Evolutionary conservation across 2,797 vertebrate species (phyloP).

Genomic region (Premnoplex brunnescens): DNA sequence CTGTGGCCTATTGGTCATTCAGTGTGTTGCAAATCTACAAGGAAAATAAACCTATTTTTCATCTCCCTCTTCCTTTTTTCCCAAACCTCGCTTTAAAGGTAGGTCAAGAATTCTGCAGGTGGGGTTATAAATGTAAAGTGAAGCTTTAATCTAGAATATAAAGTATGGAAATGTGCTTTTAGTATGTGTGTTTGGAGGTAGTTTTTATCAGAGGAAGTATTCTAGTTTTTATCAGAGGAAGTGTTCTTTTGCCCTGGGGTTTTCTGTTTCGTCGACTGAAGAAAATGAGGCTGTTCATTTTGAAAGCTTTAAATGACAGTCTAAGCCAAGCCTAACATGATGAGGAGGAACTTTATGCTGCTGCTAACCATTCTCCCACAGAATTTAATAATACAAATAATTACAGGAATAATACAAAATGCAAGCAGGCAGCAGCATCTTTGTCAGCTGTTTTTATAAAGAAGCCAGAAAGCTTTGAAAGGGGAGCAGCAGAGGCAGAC

Average conservation of each 20-base stretch:
- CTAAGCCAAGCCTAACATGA: not conserved
- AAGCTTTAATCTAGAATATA: not conserved
- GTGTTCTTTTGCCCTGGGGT: not conserved
- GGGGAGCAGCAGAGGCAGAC: not conserved
- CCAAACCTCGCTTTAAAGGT: not conserved
- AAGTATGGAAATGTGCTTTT: not conserved
- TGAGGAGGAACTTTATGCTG: not conserved
- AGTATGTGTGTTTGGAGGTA: not conserved
- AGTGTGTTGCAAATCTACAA: not conserved
- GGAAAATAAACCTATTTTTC: not conserved
- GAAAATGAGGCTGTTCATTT: constrained; percentile 19
- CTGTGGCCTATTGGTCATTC: not conserved
- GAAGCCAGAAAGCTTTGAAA: not conserved
- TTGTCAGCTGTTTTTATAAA: not conserved
- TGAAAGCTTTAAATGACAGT: not conserved
- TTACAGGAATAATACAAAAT: not conserved
- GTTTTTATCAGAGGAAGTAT: constrained; percentile 4
- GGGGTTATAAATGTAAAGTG: not conserved
- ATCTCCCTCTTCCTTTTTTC: not conserved
- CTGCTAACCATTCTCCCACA: not conserved
- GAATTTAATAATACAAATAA: not conserved
- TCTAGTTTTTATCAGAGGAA: constrained; percentile 14
- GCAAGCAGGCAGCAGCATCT: not conserved
- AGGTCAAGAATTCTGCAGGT: not conserved
- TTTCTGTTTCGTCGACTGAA: not conserved